These are phyloP conservation scores for Nannospalax galili DNA, from an alignment of 2,113 vertebrate species.

Conservation along the genomic window DNA sequence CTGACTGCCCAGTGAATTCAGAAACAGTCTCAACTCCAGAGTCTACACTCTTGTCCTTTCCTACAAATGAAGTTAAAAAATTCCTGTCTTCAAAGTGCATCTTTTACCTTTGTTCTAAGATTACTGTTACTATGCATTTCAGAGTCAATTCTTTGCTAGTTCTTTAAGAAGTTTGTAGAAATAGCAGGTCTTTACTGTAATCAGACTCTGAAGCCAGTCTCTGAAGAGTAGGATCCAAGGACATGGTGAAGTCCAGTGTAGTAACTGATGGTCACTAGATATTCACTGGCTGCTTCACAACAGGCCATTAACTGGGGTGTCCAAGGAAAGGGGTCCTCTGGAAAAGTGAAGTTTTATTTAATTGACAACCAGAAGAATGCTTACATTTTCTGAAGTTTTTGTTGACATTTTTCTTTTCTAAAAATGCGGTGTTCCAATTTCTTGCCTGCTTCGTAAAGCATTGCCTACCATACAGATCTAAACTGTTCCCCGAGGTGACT, in stretches of 20 bases:
- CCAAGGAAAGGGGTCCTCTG: neutral
- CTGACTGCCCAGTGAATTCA: neutral
- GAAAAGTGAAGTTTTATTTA: conserved; percentile 42
- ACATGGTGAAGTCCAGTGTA: neutral
- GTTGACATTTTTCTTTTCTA: conserved; percentile 66
- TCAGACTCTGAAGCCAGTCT: neutral
- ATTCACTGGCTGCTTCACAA: neutral
- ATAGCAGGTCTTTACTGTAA: neutral
- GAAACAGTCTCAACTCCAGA: neutral
- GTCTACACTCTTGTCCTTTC: neutral
- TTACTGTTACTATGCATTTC: neutral
- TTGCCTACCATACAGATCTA: conserved; percentile 58
- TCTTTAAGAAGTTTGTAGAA: conserved; percentile 39
- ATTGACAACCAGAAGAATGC: conserved; percentile 50
- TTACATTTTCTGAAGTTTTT: neutral
- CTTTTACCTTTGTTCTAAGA: neutral
- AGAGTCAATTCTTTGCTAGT: neutral
- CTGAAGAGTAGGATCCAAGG: neutral
- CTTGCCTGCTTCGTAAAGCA: conserved; percentile 54
- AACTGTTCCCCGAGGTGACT: conserved; percentile 43
- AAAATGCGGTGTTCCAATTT: conserved; percentile 56
- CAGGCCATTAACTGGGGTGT: neutral
- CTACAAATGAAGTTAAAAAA: neutral
- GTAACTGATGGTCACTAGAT: neutral
- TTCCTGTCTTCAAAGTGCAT: neutral